Evolutionary conservation across 2,888 invertebrate genomes (phyloP), one percentile per base, ranked within the genome.

Genomic region (Chironomus tentans): DNA sequence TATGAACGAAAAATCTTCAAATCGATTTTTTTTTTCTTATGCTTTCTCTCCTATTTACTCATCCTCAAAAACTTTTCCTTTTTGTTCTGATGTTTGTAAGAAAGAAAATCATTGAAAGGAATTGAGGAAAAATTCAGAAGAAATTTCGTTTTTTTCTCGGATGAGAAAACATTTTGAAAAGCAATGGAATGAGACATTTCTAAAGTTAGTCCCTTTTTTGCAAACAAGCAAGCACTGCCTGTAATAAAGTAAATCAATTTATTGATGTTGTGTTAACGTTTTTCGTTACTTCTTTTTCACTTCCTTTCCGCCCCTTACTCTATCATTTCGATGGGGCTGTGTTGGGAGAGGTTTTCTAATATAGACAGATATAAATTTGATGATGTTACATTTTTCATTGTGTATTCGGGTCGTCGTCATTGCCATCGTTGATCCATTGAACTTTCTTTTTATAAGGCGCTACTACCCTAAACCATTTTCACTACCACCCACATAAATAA

Each of bases 251-350:
- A 71, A 71, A 71, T 71, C 70, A 71, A 71, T 56, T 71, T 56
- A 71, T 71, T 71, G 71, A 71, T 71, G 56, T 71, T 56, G 56
- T 71, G 71, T 24, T 56, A 71, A 71, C 56, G 28, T 22, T 70
- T 22, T 62, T 12, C 18, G 13, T 21, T 56, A 12, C 22, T 62
- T 15, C 18, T 18, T 18, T 15, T 62, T 62, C 22, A n/a, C 18
- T 62, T 21, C 10, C 22, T 15, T 62, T 12, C 12, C 21, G 10
- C 21, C 18, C 13, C 6, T 22, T 18, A 0, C 38, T 38, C 2
- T 10, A 38, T 38, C 38, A n/a, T 38, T 38, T 38, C 10, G 10
- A 2, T 38, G 7, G 38, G 10, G 38, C 38, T 12, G 6, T 28
- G 2, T n/a, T 68, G 24, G 24, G n/a, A n/a, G 68, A 28, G n/a